A percentile compares a stretch with the other conserved stretches of the same genome.
Conservation (phyloP, 2,113 vertebrate genomes). For the Synodontis membranacea region DNA sequence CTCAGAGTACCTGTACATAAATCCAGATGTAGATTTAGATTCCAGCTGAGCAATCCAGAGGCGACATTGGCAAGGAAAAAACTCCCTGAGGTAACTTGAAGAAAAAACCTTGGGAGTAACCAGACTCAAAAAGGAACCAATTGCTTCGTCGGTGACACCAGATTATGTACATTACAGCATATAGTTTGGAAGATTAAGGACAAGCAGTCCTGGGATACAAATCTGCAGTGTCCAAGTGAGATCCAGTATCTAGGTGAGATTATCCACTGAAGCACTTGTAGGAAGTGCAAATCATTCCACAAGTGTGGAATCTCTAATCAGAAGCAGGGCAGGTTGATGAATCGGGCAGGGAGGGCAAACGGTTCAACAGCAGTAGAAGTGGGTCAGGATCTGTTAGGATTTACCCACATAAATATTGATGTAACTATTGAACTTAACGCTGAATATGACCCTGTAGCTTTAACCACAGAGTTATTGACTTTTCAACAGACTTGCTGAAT, state of each 20-base stretch:
- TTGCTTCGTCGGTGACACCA: not conserved
- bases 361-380: not conserved
- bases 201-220: not conserved
- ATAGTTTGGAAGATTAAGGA: not conserved
- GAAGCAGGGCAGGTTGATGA: not conserved
- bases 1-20: not conserved
- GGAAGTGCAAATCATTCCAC: not conserved
- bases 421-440: not conserved
- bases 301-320: not conserved
- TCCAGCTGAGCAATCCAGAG: not conserved
- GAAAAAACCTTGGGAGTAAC: not conserved
- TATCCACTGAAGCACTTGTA: not conserved
- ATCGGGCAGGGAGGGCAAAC: not conserved
- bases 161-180: not conserved
- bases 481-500: not conserved
- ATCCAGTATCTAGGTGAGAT: not conserved
- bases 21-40: not conserved
- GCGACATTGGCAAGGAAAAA: not conserved
- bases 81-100: not conserved
- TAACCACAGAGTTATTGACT: not conserved
- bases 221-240: not conserved
- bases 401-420: not conserved
- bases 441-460: not conserved
- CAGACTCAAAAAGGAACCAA: not conserved
- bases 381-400: not conserved